phyloP scores from a whole-genome alignment of 2,797 vertebrate species.

The Myotis planiceps region DNA sequence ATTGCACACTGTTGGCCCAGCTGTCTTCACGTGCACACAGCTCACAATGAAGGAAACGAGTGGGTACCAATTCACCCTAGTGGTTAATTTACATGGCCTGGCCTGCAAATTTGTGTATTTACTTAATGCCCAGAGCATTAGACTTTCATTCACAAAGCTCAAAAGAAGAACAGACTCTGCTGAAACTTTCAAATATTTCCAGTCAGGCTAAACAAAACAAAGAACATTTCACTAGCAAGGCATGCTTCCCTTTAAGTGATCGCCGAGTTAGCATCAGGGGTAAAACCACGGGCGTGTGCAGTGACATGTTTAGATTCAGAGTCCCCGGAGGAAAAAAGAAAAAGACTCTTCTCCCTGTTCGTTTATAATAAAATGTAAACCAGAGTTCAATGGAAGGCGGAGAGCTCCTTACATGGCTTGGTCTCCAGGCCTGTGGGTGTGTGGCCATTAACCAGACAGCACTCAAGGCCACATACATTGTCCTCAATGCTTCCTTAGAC shows the following conservation, averaged over 20 bases:
- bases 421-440: background rate
- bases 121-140: conserved; percentile 9
- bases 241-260: conserved; percentile 64
- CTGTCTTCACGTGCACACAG: conserved; percentile 2
- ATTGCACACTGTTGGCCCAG: conserved; percentile 21
- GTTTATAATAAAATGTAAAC: conserved; percentile 37
- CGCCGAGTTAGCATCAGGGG: conserved; percentile 44
- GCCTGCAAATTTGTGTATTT: conserved; percentile 43
- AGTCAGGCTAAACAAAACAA: conserved; percentile 65
- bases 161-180: conserved; percentile 52
- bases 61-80: conserved; percentile 47
- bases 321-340: conserved; percentile 13
- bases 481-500: background rate
- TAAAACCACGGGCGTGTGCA: conserved; percentile 39
- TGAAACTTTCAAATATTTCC: conserved; percentile 63
- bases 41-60: background rate
- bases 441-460: background rate
- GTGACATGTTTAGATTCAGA: conserved; percentile 66
- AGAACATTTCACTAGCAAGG: conserved; percentile 59
- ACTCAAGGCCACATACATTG: background rate
- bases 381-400: background rate
- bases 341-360: background rate
- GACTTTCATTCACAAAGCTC: conserved; percentile 67
- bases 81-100: conserved; percentile 39
- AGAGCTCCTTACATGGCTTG: background rate